Conservation (phyloP, 2,113 vertebrate genomes). For the Tamias sibiricus region DNA sequence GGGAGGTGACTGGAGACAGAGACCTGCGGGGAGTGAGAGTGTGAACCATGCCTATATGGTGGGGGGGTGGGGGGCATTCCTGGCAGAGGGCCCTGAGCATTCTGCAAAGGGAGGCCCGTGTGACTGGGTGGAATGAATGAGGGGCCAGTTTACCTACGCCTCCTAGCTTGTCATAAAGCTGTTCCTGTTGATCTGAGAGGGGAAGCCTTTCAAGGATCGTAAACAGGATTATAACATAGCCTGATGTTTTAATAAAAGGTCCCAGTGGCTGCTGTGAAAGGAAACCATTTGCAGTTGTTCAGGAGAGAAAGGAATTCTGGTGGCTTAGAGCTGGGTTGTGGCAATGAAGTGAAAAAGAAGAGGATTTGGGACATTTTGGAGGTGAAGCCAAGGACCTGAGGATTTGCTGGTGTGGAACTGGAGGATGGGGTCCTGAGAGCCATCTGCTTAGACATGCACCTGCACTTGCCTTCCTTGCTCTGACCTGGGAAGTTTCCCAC, state of each 20-base stretch:
- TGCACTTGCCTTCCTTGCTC: neutral
- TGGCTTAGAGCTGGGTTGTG: neutral
- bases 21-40: no score
- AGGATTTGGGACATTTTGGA: neutral
- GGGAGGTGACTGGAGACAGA: neutral
- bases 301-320: neutral
- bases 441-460: neutral
- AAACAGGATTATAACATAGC: neutral
- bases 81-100: neutral
- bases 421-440: neutral
- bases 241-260: neutral
- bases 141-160: neutral
- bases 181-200: neutral
- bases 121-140: neutral
- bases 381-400: neutral
- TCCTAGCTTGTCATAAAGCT: neutral
- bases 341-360: neutral
- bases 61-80: fast-evolving
- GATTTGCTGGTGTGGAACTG: neutral
- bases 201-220: neutral
- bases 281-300: neutral
- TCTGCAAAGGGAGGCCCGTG: neutral
- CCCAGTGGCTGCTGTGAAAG: neutral
- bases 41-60: neutral
- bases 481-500: neutral